These are phyloP conservation scores for Drosophila planitibia DNA, from an alignment of 2,888 invertebrate genomes.

Conservation along the genomic window DNA sequence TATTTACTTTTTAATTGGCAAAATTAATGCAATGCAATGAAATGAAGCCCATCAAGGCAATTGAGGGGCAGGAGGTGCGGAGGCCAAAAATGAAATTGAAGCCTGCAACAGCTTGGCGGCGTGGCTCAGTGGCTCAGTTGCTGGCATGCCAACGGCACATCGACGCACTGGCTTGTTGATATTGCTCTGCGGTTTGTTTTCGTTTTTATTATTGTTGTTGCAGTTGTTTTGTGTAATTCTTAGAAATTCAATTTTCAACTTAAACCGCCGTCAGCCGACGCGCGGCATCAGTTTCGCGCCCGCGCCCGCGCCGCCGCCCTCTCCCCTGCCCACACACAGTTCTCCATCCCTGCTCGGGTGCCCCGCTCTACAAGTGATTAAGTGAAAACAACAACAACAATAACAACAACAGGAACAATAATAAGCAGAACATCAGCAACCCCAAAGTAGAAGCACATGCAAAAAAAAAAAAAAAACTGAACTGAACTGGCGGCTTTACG, in stretches of 20 bases:
- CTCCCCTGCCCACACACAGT: neutral
- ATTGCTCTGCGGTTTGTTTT: conserved; percentile 38
- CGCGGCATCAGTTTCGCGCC: conserved; percentile 23
- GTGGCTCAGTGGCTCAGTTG: conserved; percentile 13
- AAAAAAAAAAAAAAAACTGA: conserved; percentile 41
- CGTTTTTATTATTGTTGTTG: conserved; percentile 38
- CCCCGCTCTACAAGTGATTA: conserved; percentile 74
- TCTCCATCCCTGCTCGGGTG: conserved; percentile 25
- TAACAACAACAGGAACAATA: conserved; percentile 24
- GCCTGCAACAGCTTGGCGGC: conserved; percentile 7
- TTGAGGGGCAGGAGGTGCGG: conserved; percentile 3
- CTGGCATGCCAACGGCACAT: conserved; percentile 63
- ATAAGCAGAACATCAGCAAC: conserved; percentile 30
- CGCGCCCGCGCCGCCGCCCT: neutral
- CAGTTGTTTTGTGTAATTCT: conserved; percentile 69
- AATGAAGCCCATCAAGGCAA: conserved; percentile 69
- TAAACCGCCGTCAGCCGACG: conserved; percentile 60
- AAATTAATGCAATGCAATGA: conserved; percentile 82
- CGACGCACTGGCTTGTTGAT: conserved; percentile 46
- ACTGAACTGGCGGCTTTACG: conserved; percentile 60
- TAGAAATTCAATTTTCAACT: conserved; percentile 81
- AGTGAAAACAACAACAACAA: conserved; percentile 67
- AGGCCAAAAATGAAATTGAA: conserved; percentile 39
- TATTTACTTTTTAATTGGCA: conserved; percentile 81
- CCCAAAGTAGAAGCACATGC: conserved; percentile 58